A percentile compares a stretch with the other conserved stretches of the same genome.
These are phyloP conservation scores for Zosterops borbonicus DNA, from an alignment of 2,113 vertebrate genomes.

Conservation along the genomic window DNA sequence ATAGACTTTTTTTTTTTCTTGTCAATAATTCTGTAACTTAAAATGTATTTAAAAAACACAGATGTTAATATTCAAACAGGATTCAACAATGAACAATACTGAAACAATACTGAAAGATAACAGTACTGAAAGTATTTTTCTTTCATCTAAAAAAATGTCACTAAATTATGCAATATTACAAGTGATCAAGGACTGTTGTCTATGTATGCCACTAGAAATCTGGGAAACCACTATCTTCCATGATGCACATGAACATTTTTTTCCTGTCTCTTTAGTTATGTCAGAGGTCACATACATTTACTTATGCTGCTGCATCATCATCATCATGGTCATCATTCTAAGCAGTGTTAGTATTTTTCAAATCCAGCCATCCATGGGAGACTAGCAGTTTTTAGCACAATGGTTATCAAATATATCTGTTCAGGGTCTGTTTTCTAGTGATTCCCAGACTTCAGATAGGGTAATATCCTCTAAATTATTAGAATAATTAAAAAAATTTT, in stretches of 20 bases:
- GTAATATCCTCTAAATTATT: background rate
- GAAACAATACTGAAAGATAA: background rate
- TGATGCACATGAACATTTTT: background rate
- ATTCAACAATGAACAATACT: background rate
- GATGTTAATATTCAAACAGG: background rate
- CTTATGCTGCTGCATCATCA: background rate
- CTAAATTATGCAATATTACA: background rate
- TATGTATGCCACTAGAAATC: background rate
- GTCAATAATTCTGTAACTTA: background rate
- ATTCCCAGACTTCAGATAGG: background rate
- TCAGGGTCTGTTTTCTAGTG: background rate
- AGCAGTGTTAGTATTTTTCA: background rate
- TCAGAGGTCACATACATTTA: background rate
- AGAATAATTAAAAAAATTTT: background rate
- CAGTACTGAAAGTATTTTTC: background rate
- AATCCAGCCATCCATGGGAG: background rate
- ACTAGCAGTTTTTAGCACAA: background rate
- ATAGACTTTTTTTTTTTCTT: background rate
- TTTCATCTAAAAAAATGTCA: background rate
- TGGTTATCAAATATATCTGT: background rate
- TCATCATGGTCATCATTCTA: background rate
- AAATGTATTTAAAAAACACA: background rate
- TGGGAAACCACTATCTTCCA: background rate
- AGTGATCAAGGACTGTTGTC: background rate
- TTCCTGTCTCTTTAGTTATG: background rate